These are phyloP conservation scores for Zootermopsis nevadensis DNA, from an alignment of 2,888 invertebrate species.

Conservation along the genomic window DNA sequence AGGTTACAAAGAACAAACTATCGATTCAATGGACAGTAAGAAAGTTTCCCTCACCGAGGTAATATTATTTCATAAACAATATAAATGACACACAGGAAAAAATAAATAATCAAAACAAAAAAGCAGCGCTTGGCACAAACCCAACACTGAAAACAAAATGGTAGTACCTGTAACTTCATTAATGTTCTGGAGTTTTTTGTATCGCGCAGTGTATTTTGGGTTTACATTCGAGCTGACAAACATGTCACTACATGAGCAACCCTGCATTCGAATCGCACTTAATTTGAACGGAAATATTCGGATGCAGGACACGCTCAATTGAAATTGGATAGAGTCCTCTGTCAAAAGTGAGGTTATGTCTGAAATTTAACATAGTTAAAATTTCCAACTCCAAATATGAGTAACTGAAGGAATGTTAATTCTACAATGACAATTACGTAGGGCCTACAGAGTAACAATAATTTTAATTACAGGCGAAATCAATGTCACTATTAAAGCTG, in stretches of 20 bases:
- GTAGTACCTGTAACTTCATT: slow-evolving; percentile 36
- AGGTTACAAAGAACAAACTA: too few relatives aligned
- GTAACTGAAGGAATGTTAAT: too few relatives aligned
- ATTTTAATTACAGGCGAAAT: too few relatives aligned
- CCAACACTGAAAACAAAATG: not conserved
- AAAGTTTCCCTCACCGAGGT: too few relatives aligned
- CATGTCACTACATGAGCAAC: slow-evolving; percentile 12
- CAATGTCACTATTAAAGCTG: too few relatives aligned
- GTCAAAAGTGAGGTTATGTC: not conserved
- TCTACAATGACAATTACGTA: too few relatives aligned
- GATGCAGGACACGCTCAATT: slow-evolving; percentile 18
- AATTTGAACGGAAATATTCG: slow-evolving; percentile 11
- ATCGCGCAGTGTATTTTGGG: slow-evolving; percentile 13
- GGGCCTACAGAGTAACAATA: too few relatives aligned
- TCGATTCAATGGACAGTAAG: too few relatives aligned
- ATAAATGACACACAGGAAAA: not conserved
- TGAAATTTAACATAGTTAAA: too few relatives aligned
- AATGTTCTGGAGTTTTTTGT: slow-evolving; percentile 36
- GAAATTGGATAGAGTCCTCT: slow-evolving; percentile 26
- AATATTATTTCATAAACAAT: slow-evolving; percentile 10
- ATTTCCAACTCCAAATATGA: too few relatives aligned
- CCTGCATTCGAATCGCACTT: slow-evolving; percentile 23
- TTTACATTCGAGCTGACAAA: slow-evolving; percentile 36
- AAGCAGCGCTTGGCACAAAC: not conserved
- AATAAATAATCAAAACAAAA: slow-evolving; percentile 11